Evolutionary conservation across 2,113 vertebrate genomes (phyloP).

Genomic region (Tretioscincus oriximinensis): DNA sequence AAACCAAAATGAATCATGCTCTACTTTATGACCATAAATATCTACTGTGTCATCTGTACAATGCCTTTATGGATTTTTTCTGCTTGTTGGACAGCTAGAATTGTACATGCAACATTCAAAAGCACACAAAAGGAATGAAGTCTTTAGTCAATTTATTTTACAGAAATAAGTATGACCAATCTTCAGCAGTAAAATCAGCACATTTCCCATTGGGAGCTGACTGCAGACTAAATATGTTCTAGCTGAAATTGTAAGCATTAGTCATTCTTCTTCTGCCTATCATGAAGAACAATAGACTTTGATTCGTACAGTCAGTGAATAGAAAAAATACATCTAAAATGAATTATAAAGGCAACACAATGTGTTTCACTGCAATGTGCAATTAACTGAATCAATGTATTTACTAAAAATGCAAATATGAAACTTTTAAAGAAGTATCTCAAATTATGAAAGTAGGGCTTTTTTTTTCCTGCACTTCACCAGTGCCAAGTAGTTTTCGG

Average conservation of each 20-base stretch:
- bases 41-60: not conserved
- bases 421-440: not conserved
- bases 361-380: not conserved
- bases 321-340: not conserved
- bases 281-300: not conserved
- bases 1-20: not conserved
- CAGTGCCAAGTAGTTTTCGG: not conserved
- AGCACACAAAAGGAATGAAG: not conserved
- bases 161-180: not conserved
- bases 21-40: not conserved
- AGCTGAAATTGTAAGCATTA: not conserved
- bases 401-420: not conserved
- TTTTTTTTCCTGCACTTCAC: not conserved
- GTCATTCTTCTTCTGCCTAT: not conserved
- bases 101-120: not conserved
- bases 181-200: not conserved
- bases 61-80: not conserved
- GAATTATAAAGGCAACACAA: not conserved
- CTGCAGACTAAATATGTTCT: not conserved
- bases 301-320: not conserved
- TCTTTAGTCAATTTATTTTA: not conserved
- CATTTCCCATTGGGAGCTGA: not conserved
- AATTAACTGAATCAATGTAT: not conserved
- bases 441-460: not conserved
- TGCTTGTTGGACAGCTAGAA: not conserved